These are phyloP conservation scores for Pipa parva DNA, from an alignment of 2,113 vertebrate species.

Conservation along the genomic window DNA sequence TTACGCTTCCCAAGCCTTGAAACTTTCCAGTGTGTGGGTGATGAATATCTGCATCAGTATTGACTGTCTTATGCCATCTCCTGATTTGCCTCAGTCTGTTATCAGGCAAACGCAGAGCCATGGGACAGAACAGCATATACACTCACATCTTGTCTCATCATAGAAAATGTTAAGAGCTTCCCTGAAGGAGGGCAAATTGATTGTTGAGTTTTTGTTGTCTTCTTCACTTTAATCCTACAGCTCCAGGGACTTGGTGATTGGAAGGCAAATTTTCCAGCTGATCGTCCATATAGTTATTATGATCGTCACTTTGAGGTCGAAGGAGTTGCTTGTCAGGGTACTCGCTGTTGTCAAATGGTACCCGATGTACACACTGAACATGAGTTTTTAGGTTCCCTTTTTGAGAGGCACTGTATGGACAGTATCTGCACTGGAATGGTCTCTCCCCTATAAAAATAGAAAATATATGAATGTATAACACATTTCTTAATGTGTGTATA, in stretches of 20 bases:
- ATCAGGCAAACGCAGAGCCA: slow-evolving; percentile 53
- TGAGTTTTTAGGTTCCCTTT: slow-evolving; percentile 80
- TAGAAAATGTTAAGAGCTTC: slow-evolving; percentile 43
- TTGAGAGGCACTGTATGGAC: slow-evolving; percentile 79
- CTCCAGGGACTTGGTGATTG: slow-evolving; percentile 32
- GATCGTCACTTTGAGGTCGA: slow-evolving; percentile 48
- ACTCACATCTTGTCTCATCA: slow-evolving; percentile 54
- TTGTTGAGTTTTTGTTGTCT: not conserved
- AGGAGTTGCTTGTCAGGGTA: slow-evolving; percentile 47
- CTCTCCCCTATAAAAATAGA: slow-evolving; percentile 66
- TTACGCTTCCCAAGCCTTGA: slow-evolving; percentile 54
- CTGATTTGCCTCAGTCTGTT: slow-evolving; percentile 51
- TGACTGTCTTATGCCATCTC: slow-evolving; percentile 52
- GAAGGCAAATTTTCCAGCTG: slow-evolving; percentile 41
- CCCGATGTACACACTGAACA: slow-evolving; percentile 57
- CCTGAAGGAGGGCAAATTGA: slow-evolving; percentile 12
- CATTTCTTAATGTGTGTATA: too few relatives aligned
- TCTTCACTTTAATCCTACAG: slow-evolving; percentile 37
- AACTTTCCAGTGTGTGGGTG: slow-evolving; percentile 67
- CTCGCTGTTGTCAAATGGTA: slow-evolving; percentile 63
- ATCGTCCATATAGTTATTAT: slow-evolving; percentile 28
- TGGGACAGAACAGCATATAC: slow-evolving; percentile 52
- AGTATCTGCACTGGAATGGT: slow-evolving; percentile 68
- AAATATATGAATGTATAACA: slow-evolving; percentile 8
- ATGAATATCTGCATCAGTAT: slow-evolving; percentile 57